Conservation (phyloP, 2,888 invertebrate genomes). For the Eupithecia pulchellata region DNA sequence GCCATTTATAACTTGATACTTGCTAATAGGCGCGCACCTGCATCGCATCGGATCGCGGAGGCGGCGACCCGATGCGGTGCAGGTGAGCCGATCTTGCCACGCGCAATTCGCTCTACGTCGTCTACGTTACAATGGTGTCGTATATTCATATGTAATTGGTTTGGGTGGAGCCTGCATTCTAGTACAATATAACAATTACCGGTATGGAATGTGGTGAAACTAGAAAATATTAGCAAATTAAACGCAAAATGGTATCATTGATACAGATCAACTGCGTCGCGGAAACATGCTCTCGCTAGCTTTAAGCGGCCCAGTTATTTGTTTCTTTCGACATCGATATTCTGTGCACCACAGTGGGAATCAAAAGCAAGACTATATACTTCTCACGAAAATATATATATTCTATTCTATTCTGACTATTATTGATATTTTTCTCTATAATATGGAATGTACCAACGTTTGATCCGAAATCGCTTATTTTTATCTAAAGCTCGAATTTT, state of each 20-base stretch:
- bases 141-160: slow-evolving; percentile 60
- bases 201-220: slow-evolving; percentile 72
- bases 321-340: too few species aligned
- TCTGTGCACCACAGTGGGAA: too few species aligned
- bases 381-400: too few species aligned
- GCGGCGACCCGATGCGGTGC: not conserved
- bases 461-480: too few species aligned
- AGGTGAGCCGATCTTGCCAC: not conserved
- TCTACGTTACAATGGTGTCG: slow-evolving; percentile 51
- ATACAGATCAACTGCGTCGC: slow-evolving; percentile 49
- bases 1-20: slow-evolving; percentile 51
- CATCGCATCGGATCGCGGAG: slow-evolving; percentile 37
- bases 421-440: too few species aligned
- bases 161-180: slow-evolving; percentile 69
- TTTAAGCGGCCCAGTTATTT: not conserved
- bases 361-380: too few species aligned
- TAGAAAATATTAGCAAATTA: slow-evolving; percentile 71
- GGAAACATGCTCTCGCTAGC: not conserved
- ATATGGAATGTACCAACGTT: too few species aligned
- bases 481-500: not conserved
- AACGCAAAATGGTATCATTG: slow-evolving; percentile 60
- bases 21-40: slow-evolving; percentile 51
- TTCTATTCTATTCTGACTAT: too few species aligned
- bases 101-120: slow-evolving; percentile 6
- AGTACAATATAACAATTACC: slow-evolving; percentile 65